Evolutionary conservation across 2,888 invertebrate species (phyloP), one percentile per base, ranked within the genome.

Genomic region (Dasypolia templi): DNA sequence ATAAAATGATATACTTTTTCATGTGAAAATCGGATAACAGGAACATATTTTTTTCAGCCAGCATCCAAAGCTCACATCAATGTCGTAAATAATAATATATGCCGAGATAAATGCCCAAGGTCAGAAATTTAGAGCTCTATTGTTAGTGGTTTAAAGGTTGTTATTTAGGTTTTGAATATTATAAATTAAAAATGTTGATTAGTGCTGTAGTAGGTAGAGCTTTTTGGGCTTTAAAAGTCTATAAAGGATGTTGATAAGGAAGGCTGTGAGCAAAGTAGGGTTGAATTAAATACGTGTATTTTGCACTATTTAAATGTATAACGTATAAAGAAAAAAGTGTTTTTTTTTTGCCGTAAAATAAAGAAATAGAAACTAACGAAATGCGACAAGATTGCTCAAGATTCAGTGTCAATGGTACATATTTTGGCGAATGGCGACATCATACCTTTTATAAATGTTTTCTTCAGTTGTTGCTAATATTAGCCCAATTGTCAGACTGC

Each of bases 261-360:
- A 32, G 64, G 64, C 64, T 80, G 64, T 80, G 81, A 61, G 42
- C 5, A 49, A 73, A 55, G 46, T 22, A 77, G 26, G 74, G 35
- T 70, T 19, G 26, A 59, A 59, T 44, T 22, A n/a, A 46, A 59
- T 53, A 42, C 17, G 22, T 67, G 39, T 39, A 17, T 29, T 49
- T 29, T 17, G 26, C 59, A 58, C n/a, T 19, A 55, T 70, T 53
- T 32, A 71, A 17, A 22, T 72, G 5, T 19, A n/a, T 39, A 14
- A 5, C 11, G n/a, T 71, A n/a, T 29, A 9, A 12, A 53, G 1
- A 51, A 32, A 19, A 2, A 22, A 11, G 19, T 5, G 1, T 5
- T 70, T 26, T 70, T 26, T 6, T 55, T 17, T 71, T 71, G 32
- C 26, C 14, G 19, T 32, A 1, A 22, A 42, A 53, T 32, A 55